Evolutionary conservation across 2,113 vertebrate genomes (phyloP).

Genomic region (Zosterops lateralis): DNA sequence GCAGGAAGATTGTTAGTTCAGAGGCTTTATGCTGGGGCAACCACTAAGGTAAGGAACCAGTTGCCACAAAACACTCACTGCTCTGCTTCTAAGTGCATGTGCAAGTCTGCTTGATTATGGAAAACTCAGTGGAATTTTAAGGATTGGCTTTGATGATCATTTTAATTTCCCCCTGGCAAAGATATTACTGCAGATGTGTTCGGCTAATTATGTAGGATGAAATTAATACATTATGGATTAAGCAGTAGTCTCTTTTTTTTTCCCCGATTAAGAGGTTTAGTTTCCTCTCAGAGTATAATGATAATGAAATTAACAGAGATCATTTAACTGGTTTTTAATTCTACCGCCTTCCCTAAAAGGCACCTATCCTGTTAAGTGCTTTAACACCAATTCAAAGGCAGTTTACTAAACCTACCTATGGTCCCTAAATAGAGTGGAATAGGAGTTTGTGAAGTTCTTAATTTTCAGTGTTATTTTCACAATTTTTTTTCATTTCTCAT

Average conservation of each 20-base stretch:
- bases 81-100: neutral
- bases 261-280: neutral
- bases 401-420: neutral
- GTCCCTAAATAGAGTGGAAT: neutral
- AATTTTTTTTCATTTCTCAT: neutral
- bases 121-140: neutral
- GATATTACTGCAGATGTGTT: neutral
- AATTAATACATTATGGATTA: neutral
- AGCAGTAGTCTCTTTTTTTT: neutral
- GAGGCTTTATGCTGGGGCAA: conserved; percentile 75
- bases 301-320: conserved; percentile 22
- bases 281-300: neutral
- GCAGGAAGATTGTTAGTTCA: conserved; percentile 76
- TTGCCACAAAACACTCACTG: neutral
- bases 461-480: neutral
- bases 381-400: neutral
- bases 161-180: neutral
- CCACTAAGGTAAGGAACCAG: conserved; percentile 67
- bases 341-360: neutral
- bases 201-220: neutral
- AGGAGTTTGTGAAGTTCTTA: neutral
- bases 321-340: neutral
- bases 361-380: neutral
- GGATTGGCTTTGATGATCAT: neutral
- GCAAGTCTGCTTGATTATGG: neutral